Evolutionary conservation across 2,113 vertebrate species (phyloP).

Genomic region (Notothenia coriiceps): DNA sequence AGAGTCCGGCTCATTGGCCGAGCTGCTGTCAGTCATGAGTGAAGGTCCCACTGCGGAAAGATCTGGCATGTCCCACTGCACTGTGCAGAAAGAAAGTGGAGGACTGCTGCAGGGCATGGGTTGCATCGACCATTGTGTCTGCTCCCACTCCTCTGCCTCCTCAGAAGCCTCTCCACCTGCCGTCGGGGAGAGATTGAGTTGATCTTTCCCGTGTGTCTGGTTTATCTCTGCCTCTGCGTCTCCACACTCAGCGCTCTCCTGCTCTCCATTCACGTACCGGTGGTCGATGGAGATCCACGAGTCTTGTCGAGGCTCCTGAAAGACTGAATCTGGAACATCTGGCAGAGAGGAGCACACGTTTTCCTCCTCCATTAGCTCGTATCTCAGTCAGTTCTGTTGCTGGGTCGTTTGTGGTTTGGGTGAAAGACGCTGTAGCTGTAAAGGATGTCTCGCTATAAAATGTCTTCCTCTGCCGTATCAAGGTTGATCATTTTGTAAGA

Average conservation of each 20-base stretch:
- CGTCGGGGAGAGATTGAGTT: background rate
- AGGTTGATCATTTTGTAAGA: slow-evolving; percentile 36
- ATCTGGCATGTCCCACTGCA: slow-evolving; percentile 79
- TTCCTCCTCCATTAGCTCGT: slow-evolving; percentile 73
- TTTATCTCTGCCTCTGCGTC: slow-evolving; percentile 21
- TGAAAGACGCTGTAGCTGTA: slow-evolving; percentile 18
- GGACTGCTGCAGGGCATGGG: slow-evolving; percentile 55
- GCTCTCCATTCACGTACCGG: slow-evolving; percentile 47
- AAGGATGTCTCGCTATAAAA: slow-evolving; percentile 31
- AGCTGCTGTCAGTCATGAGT: slow-evolving; percentile 40
- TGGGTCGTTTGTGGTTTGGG: background rate
- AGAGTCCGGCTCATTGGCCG: slow-evolving; percentile 52
- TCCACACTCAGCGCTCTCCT: slow-evolving; percentile 9
- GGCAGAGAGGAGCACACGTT: slow-evolving; percentile 39
- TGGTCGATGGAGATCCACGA: slow-evolving; percentile 34
- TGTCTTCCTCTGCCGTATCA: slow-evolving; percentile 18
- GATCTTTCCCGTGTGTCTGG: background rate
- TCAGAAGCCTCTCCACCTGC: slow-evolving; percentile 12
- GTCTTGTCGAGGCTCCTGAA: slow-evolving; percentile 29
- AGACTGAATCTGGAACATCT: slow-evolving; percentile 38
- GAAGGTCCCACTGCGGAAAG: slow-evolving; percentile 33
- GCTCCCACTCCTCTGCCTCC: slow-evolving; percentile 65
- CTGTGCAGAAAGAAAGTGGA: slow-evolving; percentile 72
- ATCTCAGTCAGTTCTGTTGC: slow-evolving; percentile 18
- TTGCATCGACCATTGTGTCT: slow-evolving; percentile 54